Conservation (phyloP, 2,888 invertebrate genomes). For the Trichopria drosophilae region DNA sequence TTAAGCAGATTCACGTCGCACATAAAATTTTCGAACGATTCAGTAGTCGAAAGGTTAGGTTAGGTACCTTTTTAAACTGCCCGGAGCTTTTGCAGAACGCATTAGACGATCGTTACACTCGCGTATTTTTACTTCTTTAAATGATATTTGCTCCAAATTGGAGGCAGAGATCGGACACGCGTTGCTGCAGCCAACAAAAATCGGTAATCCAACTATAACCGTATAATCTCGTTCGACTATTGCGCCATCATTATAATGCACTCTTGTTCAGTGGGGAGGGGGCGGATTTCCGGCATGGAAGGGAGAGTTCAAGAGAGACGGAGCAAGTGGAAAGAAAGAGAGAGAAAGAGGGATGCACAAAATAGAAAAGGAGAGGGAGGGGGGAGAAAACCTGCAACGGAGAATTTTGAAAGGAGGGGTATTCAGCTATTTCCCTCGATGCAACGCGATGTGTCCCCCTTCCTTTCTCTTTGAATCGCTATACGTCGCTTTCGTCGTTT, state of each 20-base stretch:
- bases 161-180: conserved; percentile 10
- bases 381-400: too few relatives aligned
- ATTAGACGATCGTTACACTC: too few relatives aligned
- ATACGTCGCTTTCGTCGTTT: conserved; percentile 38
- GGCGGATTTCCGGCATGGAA: too few relatives aligned
- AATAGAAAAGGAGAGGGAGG: not conserved
- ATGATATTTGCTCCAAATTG: too few relatives aligned
- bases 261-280: too few relatives aligned
- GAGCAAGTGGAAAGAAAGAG: not conserved
- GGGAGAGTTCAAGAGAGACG: too few relatives aligned
- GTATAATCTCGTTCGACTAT: conserved; percentile 40
- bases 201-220: conserved; percentile 38
- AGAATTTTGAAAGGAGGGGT: conserved; percentile 30
- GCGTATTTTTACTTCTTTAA: too few relatives aligned
- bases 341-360: conserved; percentile 13
- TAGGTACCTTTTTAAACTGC: too few relatives aligned
- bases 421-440: conserved; percentile 24
- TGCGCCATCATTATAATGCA: conserved; percentile 36
- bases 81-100: too few relatives aligned
- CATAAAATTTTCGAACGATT: too few relatives aligned
- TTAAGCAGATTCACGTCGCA: too few relatives aligned
- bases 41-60: too few relatives aligned
- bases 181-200: conserved; percentile 18
- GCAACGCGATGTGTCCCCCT: conserved; percentile 12
- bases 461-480: conserved; percentile 17